Evolutionary conservation across 2,113 vertebrate species (phyloP).

Genomic region (Orthonyx spaldingii): DNA sequence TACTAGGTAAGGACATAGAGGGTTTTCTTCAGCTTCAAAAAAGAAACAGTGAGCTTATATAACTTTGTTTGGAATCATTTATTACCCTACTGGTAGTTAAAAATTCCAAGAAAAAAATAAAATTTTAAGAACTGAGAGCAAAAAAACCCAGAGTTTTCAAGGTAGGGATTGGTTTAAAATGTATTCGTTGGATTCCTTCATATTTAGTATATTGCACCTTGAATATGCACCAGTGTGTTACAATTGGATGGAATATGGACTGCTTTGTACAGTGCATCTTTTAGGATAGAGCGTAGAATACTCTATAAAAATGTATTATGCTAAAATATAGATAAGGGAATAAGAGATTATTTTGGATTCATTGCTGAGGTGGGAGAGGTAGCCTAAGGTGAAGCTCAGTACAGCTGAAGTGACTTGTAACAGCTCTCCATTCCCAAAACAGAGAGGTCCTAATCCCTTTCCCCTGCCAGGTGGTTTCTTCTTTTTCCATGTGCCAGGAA

Average conservation of each 20-base stretch:
- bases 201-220: neutral
- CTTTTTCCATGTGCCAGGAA: neutral
- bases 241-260: neutral
- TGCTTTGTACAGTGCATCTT: neutral
- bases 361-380: neutral
- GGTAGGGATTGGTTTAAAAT: neutral
- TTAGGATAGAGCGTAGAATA: neutral
- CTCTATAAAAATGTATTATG: neutral
- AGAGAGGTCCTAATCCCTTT: neutral
- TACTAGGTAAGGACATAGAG: fast-evolving
- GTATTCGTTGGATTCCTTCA: neutral
- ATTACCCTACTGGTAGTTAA: neutral
- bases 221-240: neutral
- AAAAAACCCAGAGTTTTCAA: neutral
- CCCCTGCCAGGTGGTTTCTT: neutral
- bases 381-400: neutral
- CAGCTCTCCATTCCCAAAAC: neutral
- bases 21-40: neutral
- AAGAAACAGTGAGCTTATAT: neutral
- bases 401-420: neutral
- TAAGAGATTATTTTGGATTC: neutral
- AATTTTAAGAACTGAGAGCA: neutral
- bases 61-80: neutral
- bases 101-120: neutral
- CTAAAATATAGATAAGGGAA: neutral